A percentile compares a stretch with the other conserved stretches of the same genome.
Evolutionary conservation across 2,113 vertebrate species (phyloP).

Genomic region (Kobus ellipsiprymnus): DNA sequence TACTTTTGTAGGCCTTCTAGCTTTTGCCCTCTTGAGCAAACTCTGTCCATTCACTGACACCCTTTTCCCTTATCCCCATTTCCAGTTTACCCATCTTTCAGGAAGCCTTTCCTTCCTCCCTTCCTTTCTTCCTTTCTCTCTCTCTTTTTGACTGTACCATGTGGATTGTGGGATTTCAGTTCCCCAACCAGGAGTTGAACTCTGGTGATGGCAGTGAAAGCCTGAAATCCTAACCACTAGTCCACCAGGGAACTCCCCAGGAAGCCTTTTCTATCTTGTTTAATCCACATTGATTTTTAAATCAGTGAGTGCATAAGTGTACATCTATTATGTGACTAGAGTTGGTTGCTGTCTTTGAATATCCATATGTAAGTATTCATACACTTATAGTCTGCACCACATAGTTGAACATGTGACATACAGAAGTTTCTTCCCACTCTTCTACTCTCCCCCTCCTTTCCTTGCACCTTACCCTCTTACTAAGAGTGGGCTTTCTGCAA

Average conservation of each 20-base stretch:
- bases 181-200: not conserved
- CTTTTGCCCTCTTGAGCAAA: not conserved
- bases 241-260: not conserved
- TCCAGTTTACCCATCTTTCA: not conserved
- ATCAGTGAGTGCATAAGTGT: not conserved
- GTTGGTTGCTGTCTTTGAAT: not conserved
- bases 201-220: not conserved
- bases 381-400: not conserved
- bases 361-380: not conserved
- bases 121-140: not conserved
- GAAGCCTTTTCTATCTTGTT: not conserved
- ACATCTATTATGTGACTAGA: not conserved
- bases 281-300: constrained; percentile 3
- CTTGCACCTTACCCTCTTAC: not conserved
- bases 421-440: not conserved
- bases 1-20: not conserved
- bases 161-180: not conserved
- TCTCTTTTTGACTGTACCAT: not conserved
- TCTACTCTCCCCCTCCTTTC: not conserved
- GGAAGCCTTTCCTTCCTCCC: not conserved
- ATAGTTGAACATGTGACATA: not conserved
- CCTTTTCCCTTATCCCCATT: not conserved
- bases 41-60: not conserved
- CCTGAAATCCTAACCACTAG: not conserved
- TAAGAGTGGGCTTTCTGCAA: not conserved